Percentiles rank a stretch among this genome's conserved stretches.
Evolutionary conservation across 2,888 invertebrate genomes (phyloP).

Genomic region (Anthrax anthrax): DNA sequence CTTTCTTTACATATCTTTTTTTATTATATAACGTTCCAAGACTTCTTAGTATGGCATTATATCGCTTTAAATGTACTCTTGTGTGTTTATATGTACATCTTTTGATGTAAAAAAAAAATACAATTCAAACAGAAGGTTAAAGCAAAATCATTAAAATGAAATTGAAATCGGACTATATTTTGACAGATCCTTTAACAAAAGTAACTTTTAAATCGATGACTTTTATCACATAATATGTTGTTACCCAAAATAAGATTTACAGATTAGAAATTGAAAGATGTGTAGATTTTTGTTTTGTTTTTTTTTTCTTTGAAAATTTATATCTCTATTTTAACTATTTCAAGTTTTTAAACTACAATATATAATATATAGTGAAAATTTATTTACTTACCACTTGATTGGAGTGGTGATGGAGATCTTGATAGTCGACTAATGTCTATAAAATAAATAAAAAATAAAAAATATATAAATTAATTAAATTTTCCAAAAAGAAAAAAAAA

Average conservation of each 20-base stretch:
- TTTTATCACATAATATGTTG: constrained; percentile 2
- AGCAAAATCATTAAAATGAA: too few species aligned
- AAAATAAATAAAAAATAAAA: too few species aligned
- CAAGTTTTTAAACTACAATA: too few species aligned
- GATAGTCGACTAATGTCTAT: constrained; percentile 46
- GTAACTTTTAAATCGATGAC: constrained; percentile 3
- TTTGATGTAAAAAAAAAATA: neutral
- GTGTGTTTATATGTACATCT: too few species aligned
- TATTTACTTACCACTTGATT: constrained; percentile 51
- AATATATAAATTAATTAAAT: constrained; percentile 1
- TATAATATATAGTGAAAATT: too few species aligned
- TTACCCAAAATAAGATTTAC: constrained; percentile 3
- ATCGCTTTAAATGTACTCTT: constrained; percentile 2
- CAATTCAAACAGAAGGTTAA: too few species aligned
- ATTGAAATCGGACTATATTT: neutral
- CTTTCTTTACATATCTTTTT: too few species aligned
- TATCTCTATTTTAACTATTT: too few species aligned
- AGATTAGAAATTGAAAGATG: constrained; percentile 4
- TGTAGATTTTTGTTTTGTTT: too few species aligned
- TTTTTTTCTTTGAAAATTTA: too few species aligned
- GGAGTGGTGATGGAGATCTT: constrained; percentile 65
- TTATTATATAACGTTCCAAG: too few species aligned
- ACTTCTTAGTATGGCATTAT: neutral
- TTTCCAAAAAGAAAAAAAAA: too few species aligned
- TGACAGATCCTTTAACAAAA: constrained; percentile 6